Conservation (phyloP, 2,888 invertebrate genomes). For the Epiblema foenella region DNA sequence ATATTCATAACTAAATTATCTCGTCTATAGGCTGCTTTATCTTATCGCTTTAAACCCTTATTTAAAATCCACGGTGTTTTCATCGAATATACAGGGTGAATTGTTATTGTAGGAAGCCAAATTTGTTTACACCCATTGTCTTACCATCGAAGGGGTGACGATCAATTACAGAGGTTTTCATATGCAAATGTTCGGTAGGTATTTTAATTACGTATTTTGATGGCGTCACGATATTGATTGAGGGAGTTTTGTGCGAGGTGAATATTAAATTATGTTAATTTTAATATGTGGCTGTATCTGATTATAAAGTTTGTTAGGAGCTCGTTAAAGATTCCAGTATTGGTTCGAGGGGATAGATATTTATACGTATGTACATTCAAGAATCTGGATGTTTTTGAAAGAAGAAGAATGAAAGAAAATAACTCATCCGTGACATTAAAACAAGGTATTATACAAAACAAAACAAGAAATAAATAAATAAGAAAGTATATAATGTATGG, state of each 20-base stretch:
- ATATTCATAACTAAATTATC: neutral
- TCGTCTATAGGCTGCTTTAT: neutral
- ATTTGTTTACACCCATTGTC: constrained; percentile 56
- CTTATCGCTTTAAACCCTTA: neutral
- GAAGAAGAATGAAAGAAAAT: no score
- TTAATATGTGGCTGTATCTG: constrained; percentile 42
- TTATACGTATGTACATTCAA: neutral
- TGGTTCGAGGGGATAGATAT: constrained; percentile 16
- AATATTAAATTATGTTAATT: constrained; percentile 45
- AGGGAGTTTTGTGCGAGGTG: constrained; percentile 56
- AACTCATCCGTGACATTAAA: no score
- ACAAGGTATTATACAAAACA: no score
- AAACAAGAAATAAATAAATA: no score
- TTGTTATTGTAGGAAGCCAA: constrained; percentile 39
- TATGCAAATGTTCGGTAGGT: constrained; percentile 80
- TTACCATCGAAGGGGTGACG: constrained; percentile 59
- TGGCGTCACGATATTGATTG: constrained; percentile 79
- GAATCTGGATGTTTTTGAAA: no score
- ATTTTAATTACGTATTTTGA: constrained; percentile 80
- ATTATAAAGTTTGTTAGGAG: constrained; percentile 41
- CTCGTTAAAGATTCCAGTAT: constrained; percentile 39
- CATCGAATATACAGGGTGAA: constrained; percentile 4
- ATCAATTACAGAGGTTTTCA: constrained; percentile 82
- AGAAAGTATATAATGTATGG: no score
- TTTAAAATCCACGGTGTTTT: constrained; percentile 15